Percentiles rank a stretch among this genome's conserved stretches.
phyloP scores from a whole-genome alignment of 2,797 vertebrate species.

The Hemibagrus guttatus region DNA sequence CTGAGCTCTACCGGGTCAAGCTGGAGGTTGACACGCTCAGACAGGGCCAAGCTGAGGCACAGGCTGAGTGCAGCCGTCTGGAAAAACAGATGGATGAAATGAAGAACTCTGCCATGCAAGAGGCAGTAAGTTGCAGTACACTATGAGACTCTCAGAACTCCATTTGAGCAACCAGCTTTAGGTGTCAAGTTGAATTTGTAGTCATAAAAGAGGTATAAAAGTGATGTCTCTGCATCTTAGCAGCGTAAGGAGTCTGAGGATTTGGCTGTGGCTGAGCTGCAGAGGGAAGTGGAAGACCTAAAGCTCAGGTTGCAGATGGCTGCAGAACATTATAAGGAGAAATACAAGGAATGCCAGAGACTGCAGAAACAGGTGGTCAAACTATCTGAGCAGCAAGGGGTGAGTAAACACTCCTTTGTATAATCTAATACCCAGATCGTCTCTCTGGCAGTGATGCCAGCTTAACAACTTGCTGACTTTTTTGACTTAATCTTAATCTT shows the following conservation, averaged over 20 bases:
- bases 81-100: constrained; percentile 72
- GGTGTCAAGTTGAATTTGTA: neutral
- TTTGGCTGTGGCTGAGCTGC: constrained; percentile 82
- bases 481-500: neutral
- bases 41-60: constrained; percentile 81
- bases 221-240: constrained; percentile 55
- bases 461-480: constrained; percentile 4
- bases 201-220: neutral
- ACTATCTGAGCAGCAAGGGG: constrained; percentile 86
- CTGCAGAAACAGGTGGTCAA: constrained; percentile 94
- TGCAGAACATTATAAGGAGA: constrained; percentile 98
- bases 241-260: constrained; percentile 65
- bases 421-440: neutral
- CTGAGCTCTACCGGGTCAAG: constrained; percentile 89
- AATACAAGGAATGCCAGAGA: constrained; percentile 97
- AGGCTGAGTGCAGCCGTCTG: constrained; percentile 75
- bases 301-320: constrained; percentile 98
- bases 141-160: neutral
- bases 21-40: constrained; percentile 86
- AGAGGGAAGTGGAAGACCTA: constrained; percentile 96
- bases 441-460: neutral
- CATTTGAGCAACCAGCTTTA: neutral
- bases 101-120: constrained; percentile 71
- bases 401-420: constrained; percentile 66
- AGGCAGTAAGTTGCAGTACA: constrained; percentile 64